Evolutionary conservation across 2,797 vertebrate genomes (phyloP).

Genomic region (Capromys pilorides): DNA sequence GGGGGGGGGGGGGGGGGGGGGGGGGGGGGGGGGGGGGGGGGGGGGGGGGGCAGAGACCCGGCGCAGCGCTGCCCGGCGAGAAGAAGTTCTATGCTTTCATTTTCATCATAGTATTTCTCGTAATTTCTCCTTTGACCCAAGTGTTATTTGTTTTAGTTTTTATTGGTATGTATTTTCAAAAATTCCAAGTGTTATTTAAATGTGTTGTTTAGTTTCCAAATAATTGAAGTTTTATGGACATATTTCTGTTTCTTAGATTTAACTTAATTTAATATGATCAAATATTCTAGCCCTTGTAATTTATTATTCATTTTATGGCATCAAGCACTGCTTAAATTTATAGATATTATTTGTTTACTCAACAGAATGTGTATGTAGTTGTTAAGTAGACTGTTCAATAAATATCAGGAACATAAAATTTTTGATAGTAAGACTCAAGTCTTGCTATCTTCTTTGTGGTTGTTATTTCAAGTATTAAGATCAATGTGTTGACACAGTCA

Average conservation of each 20-base stretch:
- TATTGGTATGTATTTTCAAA: too few relatives aligned
- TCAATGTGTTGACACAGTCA: neutral
- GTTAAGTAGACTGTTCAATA: neutral
- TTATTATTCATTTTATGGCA: neutral
- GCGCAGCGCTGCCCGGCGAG: too few relatives aligned
- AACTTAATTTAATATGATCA: slow-evolving; percentile 32
- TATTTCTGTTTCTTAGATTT: slow-evolving; percentile 20
- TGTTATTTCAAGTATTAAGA: neutral
- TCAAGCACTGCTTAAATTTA: neutral
- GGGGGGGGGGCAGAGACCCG: too few relatives aligned
- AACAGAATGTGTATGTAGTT: neutral
- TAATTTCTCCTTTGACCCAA: slow-evolving; percentile 18
- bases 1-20: too few relatives aligned
- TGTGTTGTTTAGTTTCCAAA: slow-evolving; percentile 44
- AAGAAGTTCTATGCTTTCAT: slow-evolving; percentile 38
- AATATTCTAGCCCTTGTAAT: neutral
- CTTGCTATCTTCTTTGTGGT: neutral
- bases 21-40: too few relatives aligned
- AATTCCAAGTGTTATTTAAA: neutral
- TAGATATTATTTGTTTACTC: slow-evolving; percentile 31
- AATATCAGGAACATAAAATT: slow-evolving; percentile 2
- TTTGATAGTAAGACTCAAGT: slow-evolving; percentile 31
- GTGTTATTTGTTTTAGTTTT: neutral
- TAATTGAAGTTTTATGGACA: neutral
- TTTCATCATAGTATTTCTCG: slow-evolving; percentile 28